Evolutionary conservation across 2,888 invertebrate species (phyloP).

Genomic region (Pherbina coryleti): DNA sequence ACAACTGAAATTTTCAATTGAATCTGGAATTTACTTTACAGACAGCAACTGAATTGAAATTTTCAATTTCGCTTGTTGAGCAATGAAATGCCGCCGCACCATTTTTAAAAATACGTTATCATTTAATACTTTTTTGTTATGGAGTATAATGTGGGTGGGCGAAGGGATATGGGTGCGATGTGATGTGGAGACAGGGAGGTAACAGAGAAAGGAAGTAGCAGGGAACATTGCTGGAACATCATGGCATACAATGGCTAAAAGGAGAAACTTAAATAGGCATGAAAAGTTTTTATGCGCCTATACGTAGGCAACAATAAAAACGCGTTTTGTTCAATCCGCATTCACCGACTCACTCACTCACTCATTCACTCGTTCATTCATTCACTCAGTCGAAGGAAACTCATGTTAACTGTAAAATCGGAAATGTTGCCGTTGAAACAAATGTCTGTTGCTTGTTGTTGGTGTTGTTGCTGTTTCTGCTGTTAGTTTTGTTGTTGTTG

Average conservation of each 20-base stretch:
- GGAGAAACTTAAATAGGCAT: conserved; percentile 52
- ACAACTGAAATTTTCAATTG: conserved; percentile 60
- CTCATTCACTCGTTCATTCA: conserved; percentile 22
- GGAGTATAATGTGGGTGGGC: conserved; percentile 20
- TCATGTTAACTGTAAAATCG: conserved; percentile 61
- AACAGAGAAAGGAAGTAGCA: background rate
- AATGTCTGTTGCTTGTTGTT: conserved; percentile 56
- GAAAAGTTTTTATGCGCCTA: conserved; percentile 47
- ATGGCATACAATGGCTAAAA: conserved; percentile 22
- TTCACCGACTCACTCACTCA: background rate
- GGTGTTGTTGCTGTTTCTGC: background rate
- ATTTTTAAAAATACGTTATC: conserved; percentile 56
- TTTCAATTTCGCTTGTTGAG: conserved; percentile 47
- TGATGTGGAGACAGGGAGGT: background rate
- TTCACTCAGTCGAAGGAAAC: conserved; percentile 51
- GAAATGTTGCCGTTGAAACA: conserved; percentile 69
- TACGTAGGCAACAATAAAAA: conserved; percentile 38
- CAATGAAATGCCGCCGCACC: conserved; percentile 42
- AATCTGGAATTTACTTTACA: conserved; percentile 58
- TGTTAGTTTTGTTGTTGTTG: too few species aligned
- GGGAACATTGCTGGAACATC: conserved; percentile 16
- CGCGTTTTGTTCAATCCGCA: conserved; percentile 34
- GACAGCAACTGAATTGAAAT: conserved; percentile 53
- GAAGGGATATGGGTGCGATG: background rate
- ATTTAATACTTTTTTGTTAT: conserved; percentile 53